Conservation (phyloP, 2,888 invertebrate species). For the Ectemnius cavifrons region DNA sequence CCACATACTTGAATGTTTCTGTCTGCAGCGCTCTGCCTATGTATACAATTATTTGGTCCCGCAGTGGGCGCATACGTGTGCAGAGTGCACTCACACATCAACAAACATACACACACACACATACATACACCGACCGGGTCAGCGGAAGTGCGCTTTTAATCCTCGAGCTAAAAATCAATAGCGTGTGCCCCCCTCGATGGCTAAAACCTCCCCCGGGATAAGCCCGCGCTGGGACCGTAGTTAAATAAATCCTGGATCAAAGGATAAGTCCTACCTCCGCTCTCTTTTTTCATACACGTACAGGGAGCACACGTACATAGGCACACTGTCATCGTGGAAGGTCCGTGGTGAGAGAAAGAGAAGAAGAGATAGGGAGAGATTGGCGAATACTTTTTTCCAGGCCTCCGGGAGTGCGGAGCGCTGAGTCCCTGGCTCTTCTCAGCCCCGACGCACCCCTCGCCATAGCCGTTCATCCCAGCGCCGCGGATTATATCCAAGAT, state of each 20-base stretch:
- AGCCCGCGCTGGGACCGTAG: conserved; percentile 75
- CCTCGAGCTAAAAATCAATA: conserved; percentile 78
- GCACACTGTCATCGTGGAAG: background rate
- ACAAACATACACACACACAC: conserved; percentile 21
- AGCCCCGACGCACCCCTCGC: background rate
- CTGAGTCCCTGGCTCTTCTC: background rate
- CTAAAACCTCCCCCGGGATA: conserved; percentile 77
- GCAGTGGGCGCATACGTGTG: conserved; percentile 9
- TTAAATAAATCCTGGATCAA: conserved; percentile 79
- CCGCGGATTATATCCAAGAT: conserved; percentile 71
- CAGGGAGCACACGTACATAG: conserved; percentile 21
- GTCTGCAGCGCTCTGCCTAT: background rate
- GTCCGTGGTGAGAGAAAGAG: too few relatives aligned
- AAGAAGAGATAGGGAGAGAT: too few relatives aligned
- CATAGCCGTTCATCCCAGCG: conserved; percentile 33
- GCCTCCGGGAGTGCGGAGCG: background rate
- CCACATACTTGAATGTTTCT: background rate
- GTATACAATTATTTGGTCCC: conserved; percentile 42
- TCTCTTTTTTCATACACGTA: conserved; percentile 64
- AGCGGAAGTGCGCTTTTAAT: conserved; percentile 75
- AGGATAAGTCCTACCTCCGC: conserved; percentile 73
- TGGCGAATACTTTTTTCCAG: background rate
- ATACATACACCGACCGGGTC: conserved; percentile 45
- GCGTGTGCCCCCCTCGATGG: conserved; percentile 63
- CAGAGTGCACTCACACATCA: conserved; percentile 6